Evolutionary conservation across 2,888 invertebrate species (phyloP).

Genomic region (Drosophila cognata): DNA sequence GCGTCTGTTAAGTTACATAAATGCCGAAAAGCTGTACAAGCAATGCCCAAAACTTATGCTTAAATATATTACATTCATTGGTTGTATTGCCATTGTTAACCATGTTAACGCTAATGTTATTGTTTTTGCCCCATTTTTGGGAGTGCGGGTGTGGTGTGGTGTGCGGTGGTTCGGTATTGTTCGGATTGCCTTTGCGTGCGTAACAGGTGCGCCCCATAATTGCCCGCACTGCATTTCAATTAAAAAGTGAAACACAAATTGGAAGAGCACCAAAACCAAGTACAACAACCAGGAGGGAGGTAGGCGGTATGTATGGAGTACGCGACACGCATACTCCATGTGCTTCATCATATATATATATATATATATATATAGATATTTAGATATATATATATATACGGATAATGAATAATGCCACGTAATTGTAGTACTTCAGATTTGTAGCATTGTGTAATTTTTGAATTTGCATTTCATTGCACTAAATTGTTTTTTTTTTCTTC

Average conservation of each 20-base stretch:
- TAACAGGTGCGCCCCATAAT: slow-evolving; percentile 63
- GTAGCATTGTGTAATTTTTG: slow-evolving; percentile 56
- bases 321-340: slow-evolving; percentile 46
- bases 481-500: slow-evolving; percentile 2
- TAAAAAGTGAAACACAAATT: slow-evolving; percentile 57
- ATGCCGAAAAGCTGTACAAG: slow-evolving; percentile 7
- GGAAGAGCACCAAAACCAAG: slow-evolving; percentile 26
- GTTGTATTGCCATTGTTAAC: slow-evolving; percentile 47
- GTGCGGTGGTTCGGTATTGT: background rate
- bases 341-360: slow-evolving; percentile 12
- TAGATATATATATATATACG: slow-evolving; percentile 4
- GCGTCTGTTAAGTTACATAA: slow-evolving; percentile 38
- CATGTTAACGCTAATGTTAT: slow-evolving; percentile 52
- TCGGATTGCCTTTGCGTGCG: slow-evolving; percentile 45
- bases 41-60: slow-evolving; percentile 44
- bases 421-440: slow-evolving; percentile 42
- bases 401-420: slow-evolving; percentile 44
- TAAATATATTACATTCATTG: slow-evolving; percentile 48
- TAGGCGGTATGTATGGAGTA: background rate
- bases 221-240: slow-evolving; percentile 70
- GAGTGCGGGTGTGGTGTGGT: background rate
- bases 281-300: background rate
- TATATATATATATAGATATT: background rate
- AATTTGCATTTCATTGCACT: slow-evolving; percentile 45
- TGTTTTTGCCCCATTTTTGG: slow-evolving; percentile 31